A percentile compares a stretch with the other conserved stretches of the same genome.
Evolutionary conservation across 2,113 vertebrate genomes (phyloP).

Genomic region (Cephalophus harveyi): DNA sequence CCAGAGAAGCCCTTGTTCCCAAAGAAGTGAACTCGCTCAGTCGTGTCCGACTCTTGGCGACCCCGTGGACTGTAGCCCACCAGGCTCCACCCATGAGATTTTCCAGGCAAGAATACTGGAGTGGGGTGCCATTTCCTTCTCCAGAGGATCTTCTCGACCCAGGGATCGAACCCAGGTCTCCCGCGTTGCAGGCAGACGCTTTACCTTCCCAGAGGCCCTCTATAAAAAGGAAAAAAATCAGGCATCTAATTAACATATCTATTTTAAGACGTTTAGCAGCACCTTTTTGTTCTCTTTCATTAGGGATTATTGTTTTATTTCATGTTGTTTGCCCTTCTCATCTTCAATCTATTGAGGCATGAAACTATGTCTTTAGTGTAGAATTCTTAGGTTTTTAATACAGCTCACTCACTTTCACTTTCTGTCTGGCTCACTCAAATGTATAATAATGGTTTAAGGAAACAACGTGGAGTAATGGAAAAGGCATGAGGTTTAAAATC

Average conservation of each 20-base stretch:
- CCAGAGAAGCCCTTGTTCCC: neutral
- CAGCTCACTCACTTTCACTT: neutral
- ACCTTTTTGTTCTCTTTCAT: neutral
- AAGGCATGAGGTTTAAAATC: neutral
- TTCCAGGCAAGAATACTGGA: neutral
- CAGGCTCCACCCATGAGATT: neutral
- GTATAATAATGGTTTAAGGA: neutral
- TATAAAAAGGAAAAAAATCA: neutral
- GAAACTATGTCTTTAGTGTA: neutral
- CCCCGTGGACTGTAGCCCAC: neutral
- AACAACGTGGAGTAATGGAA: neutral
- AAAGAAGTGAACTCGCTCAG: neutral
- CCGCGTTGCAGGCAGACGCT: neutral
- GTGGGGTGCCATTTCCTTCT: neutral
- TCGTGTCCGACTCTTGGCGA: rapidly evolving
- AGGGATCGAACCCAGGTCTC: neutral
- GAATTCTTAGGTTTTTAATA: conserved; percentile 15
- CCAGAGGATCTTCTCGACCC: neutral
- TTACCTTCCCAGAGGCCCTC: neutral
- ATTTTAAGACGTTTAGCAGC: neutral
- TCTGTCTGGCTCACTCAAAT: neutral
- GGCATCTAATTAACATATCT: neutral
- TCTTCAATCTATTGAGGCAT: neutral
- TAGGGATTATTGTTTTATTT: neutral
- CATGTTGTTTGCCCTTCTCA: neutral